These are phyloP conservation scores for Illadopsis cleaveri DNA, from an alignment of 2,113 vertebrate genomes.

Conservation along the genomic window DNA sequence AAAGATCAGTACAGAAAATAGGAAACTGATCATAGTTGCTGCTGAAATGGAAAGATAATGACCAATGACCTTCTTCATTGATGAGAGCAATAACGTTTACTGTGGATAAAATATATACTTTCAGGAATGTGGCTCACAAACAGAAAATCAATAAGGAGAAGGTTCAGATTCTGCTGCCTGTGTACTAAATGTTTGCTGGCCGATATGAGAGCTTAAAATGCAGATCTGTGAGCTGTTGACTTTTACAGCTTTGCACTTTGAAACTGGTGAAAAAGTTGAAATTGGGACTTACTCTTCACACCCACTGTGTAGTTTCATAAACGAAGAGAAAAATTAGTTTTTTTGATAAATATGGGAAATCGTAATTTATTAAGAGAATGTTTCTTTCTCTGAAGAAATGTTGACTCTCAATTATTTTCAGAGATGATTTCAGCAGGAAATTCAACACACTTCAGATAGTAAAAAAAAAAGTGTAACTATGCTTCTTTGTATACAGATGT, in stretches of 20 bases:
- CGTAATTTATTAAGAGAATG: neutral
- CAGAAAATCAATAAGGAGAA: conserved; percentile 21
- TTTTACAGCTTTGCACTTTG: neutral
- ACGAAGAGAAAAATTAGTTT: neutral
- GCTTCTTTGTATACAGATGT: neutral
- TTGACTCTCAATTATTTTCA: conserved; percentile 3
- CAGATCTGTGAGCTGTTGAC: neutral
- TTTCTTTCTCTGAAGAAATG: neutral
- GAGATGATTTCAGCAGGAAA: conserved; percentile 1
- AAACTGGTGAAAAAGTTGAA: neutral
- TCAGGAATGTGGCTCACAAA: neutral
- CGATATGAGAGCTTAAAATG: neutral
- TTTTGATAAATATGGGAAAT: neutral
- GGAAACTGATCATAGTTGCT: neutral
- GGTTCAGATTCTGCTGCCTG: neutral
- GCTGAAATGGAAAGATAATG: neutral
- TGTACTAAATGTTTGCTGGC: neutral
- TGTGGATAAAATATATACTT: neutral
- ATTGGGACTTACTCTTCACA: neutral
- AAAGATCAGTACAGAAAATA: neutral
- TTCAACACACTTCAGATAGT: neutral
- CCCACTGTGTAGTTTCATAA: neutral
- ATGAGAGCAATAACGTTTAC: neutral
- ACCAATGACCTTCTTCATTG: neutral
- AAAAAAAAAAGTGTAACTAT: neutral